Base-by-base conservation (phyloP, 2,797 vertebrate species). In the Trematocara caparti region DNA sequence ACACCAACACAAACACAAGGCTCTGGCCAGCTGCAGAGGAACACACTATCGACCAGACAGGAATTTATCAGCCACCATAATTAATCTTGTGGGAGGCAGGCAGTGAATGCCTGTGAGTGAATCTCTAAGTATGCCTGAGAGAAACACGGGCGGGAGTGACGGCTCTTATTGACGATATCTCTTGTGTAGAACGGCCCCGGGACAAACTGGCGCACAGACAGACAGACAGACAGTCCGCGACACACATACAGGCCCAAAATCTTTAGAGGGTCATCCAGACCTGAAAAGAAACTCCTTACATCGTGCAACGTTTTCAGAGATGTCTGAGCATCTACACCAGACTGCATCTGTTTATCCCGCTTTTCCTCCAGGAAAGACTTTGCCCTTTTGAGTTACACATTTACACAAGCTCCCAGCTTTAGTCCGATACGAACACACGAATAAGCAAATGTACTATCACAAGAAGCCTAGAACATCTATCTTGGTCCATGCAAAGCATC, bases 21-120 rank as follows among this genome's bases (percentile, higher is more conserved):
- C 71, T 53, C 77, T 12, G 38, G 81, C 51, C 21, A 64, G 80
- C 86, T 77, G 89, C 86, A 86, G 64, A 86, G 76, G 85, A 91
- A 85, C 14, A 90, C 78, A 45, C 76, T 80, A 93, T 94, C 86
- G 88, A 93, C 91, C 84, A 77, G 45, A 27, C 76, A 82, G 79
- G 81, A 87, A 92, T 90, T 88, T 53, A 92, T 89, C 89, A 86
- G 78, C 87, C 82, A 87, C 90, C 77, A 81, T 85, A 88, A 94
- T 94, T 93, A 86, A 92, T 94, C 92, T 87, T 86, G 86, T 78
- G 87, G 84, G 79, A 79, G 76, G 73, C n/a, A 21, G 69, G 74
- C 10, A 38, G 51, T 9, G 47, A 74, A 59, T 73, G 64, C 74
- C 12, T 73, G 71, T 66, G 78, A 83, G 78, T 64, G 85, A 64